Base-by-base conservation (phyloP, 2,113 vertebrate genomes). In the Lampris megalopsis region DNA sequence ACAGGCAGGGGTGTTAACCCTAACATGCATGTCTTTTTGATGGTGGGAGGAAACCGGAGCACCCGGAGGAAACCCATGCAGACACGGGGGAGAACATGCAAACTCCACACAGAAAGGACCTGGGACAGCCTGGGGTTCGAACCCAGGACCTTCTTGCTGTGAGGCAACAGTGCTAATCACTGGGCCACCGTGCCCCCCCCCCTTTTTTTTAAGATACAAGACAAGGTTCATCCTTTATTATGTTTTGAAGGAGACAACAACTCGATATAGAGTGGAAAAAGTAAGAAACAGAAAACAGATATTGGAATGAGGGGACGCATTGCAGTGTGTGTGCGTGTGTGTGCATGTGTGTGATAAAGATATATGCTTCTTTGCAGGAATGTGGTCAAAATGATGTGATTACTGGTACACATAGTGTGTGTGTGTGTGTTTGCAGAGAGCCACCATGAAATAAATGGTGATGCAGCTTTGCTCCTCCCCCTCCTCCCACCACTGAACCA, bases 401-500 rank as follows among this genome's bases (percentile, higher is more conserved):
- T 59, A 43, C 11, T 5, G 40, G 64, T 4, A 9, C 43, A 38
- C 9, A 47, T 50, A 24, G 57, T 41, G 11, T 52, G 57, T 49
- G 11, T 36, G 60, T 63, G 66, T 49, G 45, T 70, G 38, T 63
- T 24, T 13, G 11, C 43, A 36, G 59, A 73, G 47, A 50, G 48
- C 63, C 66, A 56, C 65, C 52, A 48, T 74, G 10, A 82, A 80
- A 43, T 68, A 82, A 82, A 74, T 90, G 87, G 83, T 88, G 89
- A 90, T 82, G 56, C 37, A 1, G 75, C 72, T 74, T 50, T 80
- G 70, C 65, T 53, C 53, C 67, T 43, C 54, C 65, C 47, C 56
- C 49, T 53, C 48, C 59, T 62, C 65, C 8, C 9, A 50, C 63
- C 24, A 37, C 75, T 63, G 63, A 72, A n/a, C 13, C 68, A 61